Evolutionary conservation across 2,888 invertebrate species (phyloP), one percentile per base, ranked within the genome.

Genomic region (Hipparchia semele): DNA sequence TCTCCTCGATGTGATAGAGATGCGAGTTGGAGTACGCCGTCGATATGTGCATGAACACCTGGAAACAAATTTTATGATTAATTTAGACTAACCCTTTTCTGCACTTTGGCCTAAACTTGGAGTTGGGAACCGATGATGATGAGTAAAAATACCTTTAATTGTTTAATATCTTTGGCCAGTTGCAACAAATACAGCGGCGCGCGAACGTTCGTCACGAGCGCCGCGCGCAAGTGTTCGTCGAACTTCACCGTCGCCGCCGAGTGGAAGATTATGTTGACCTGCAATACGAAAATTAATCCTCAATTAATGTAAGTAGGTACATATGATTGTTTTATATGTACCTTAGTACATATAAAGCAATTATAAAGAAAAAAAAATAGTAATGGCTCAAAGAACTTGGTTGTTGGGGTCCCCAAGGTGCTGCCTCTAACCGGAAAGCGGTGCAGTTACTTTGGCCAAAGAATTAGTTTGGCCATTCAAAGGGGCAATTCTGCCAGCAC

Each of bases 221-320:
- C 97, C 1, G 96, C 90, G 84, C 96, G 95, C 0, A 98, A 90
- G 65, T 96, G 96, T 84, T 98, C 98, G 86, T 98, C 97, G 82
- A 98, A 98, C 81, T 96, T 95, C 6, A 99, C 97, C 0, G 99
- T 99, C 0, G 99, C 99, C 0, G 99, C 99, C 8, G 97, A 97
- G 84, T 99, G 98, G 87, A 99, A 96, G 8, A 96, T 94, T 72
- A 96, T 89, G 80, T 96, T 94, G 65, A 93, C 91, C 94, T 94
- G 56, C 6, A 64, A 67, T 4, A 39, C 39, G 1, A 39, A 39
- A 39, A 39, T 5, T 4, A 39, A 39, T 1, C 39, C 39, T 39
- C 39, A 39, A 1, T 1, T 39, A 39, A 39, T 39, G 39, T 39
- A 23, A 23, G 23, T 23, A 23, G 39, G 39, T 2, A 39, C 39